Evolutionary conservation across 30 jellyfish, hydroid and myxozoan genomes (phyloP).

Genomic region (Aurelia aurita complex sp. Pacific): DNA sequence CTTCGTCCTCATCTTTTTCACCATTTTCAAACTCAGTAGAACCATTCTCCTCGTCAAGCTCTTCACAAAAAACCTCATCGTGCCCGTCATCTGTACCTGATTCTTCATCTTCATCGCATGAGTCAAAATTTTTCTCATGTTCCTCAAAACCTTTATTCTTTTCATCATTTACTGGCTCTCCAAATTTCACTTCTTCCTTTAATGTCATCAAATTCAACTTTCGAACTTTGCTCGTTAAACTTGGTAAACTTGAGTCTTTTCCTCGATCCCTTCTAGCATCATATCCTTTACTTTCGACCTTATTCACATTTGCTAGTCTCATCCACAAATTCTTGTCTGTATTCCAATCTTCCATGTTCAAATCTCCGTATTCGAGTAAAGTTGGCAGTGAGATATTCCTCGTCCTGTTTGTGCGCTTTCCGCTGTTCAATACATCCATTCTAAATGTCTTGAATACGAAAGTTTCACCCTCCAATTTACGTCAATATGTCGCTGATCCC

Average conservation of each 20-base stretch:
- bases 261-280: neutral
- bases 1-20: neutral
- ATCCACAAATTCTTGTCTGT: slow-evolving; percentile 32
- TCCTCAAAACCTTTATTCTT: neutral
- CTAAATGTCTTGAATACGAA: neutral
- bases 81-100: neutral
- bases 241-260: slow-evolving; percentile 2
- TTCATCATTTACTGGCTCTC: neutral
- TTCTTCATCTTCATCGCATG: neutral
- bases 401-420: neutral
- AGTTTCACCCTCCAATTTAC: too few species aligned
- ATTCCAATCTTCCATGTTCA: slow-evolving; percentile 7
- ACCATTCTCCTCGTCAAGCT: neutral
- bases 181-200: neutral
- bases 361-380: slow-evolving; percentile 35
- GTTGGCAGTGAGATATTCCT: slow-evolving; percentile 48
- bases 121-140: neutral
- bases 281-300: neutral
- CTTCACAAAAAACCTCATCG: neutral
- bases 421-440: neutral
- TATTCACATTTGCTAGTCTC: neutral
- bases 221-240: neutral
- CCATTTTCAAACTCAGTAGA: neutral
- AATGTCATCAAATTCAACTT: neutral
- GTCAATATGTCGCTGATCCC: too few species aligned